A percentile compares a stretch with the other conserved stretches of the same genome.
Evolutionary conservation across 2,888 invertebrate genomes (phyloP).

Genomic region (Ptilodon capucinus): DNA sequence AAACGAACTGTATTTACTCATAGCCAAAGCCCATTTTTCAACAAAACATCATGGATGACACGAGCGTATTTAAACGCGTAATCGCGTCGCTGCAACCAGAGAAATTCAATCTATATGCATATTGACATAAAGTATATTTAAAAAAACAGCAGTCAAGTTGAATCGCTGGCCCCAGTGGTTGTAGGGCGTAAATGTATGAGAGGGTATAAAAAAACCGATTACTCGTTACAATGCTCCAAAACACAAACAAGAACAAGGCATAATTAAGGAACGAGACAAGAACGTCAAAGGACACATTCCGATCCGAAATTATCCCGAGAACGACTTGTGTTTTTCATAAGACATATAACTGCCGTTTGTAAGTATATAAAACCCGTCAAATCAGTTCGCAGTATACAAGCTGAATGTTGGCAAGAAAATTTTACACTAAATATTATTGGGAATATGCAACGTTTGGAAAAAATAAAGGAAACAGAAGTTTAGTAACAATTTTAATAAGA

Average conservation of each 20-base stretch:
- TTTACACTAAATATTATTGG: constrained; percentile 29
- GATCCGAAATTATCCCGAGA: not conserved
- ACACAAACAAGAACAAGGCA: not conserved
- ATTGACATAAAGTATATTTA: too few relatives aligned
- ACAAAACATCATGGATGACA: too few relatives aligned
- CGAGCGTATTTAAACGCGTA: too few relatives aligned
- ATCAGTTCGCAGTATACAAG: constrained; percentile 23
- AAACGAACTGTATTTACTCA: too few relatives aligned
- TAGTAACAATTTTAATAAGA: too few relatives aligned
- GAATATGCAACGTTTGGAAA: constrained; percentile 45
- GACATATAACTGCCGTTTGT: constrained; percentile 18
- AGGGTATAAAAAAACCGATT: not conserved
- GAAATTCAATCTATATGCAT: too few relatives aligned
- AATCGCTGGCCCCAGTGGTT: too few relatives aligned
- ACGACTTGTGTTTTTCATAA: not conserved
- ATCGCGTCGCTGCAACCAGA: too few relatives aligned
- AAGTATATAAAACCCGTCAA: constrained; percentile 17
- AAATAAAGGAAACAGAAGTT: too few relatives aligned
- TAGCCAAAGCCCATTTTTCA: too few relatives aligned
- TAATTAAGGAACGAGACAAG: not conserved
- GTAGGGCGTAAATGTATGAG: not conserved
- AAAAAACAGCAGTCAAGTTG: too few relatives aligned
- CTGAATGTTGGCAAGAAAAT: constrained; percentile 38
- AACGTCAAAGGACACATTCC: constrained; percentile 3
- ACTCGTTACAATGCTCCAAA: not conserved